Evolutionary conservation across 2,113 vertebrate genomes (phyloP).

Genomic region (Atherinomorus stipes): DNA sequence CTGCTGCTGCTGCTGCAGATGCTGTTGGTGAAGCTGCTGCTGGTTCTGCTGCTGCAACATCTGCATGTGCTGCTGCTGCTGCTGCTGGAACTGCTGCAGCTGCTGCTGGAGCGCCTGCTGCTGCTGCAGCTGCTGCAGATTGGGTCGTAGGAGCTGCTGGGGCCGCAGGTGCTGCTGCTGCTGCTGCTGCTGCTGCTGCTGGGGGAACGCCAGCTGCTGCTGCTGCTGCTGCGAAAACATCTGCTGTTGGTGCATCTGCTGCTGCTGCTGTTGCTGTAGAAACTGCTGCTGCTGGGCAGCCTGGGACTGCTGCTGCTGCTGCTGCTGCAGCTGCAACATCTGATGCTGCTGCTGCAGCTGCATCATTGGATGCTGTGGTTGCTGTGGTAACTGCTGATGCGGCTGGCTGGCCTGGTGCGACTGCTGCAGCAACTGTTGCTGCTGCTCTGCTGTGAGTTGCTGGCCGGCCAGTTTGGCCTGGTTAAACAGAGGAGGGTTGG

Average conservation of each 20-base stretch:
- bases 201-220: slow-evolving; percentile 75
- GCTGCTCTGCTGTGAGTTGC: slow-evolving; percentile 84
- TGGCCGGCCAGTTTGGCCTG: slow-evolving; percentile 68
- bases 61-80: slow-evolving; percentile 78
- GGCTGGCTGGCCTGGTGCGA: slow-evolving; percentile 86
- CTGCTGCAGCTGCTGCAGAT: slow-evolving; percentile 85
- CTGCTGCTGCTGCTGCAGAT: slow-evolving; percentile 82
- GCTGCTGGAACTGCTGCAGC: slow-evolving; percentile 81
- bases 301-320: slow-evolving; percentile 67
- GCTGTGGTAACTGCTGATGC: slow-evolving; percentile 67
- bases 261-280: slow-evolving; percentile 79
- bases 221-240: too few species aligned
- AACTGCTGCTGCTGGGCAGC: slow-evolving; percentile 68
- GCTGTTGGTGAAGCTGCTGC: slow-evolving; percentile 79
- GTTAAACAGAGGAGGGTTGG: slow-evolving; percentile 81
- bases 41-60: slow-evolving; percentile 78
- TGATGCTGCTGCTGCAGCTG: slow-evolving; percentile 82
- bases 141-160: slow-evolving; percentile 76
- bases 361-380: slow-evolving; percentile 84
- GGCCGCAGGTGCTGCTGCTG: slow-evolving; percentile 84
- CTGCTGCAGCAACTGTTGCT: slow-evolving; percentile 85
- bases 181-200: slow-evolving; percentile 83
- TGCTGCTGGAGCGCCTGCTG: slow-evolving; percentile 83
- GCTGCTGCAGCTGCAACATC: slow-evolving; percentile 63
- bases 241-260: slow-evolving; percentile 84